Conservation (phyloP, 2,888 invertebrate genomes). For the Cinara cedri region DNA sequence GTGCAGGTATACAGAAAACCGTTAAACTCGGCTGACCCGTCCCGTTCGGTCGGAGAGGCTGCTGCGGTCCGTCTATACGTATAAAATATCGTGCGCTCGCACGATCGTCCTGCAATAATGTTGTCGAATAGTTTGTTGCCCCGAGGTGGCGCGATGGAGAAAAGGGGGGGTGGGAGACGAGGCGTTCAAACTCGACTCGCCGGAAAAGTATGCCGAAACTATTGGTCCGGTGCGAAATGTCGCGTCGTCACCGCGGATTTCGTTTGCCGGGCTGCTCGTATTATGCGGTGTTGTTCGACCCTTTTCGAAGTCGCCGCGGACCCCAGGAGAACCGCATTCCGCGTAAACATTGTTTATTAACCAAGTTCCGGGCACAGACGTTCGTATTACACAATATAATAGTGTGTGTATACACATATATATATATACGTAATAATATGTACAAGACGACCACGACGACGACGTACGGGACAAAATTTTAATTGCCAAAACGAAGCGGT, state of each 20-base stretch:
- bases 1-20: too few species aligned
- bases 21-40: too few species aligned
- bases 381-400: too few species aligned
- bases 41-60: too few species aligned
- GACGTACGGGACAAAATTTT: too few species aligned
- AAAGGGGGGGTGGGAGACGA: too few species aligned
- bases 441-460: too few species aligned
- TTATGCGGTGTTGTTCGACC: neutral
- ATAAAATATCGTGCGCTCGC: neutral
- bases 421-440: too few species aligned
- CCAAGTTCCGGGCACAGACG: slow-evolving; percentile 15
- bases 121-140: slow-evolving; percentile 31
- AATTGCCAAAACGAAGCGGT: too few species aligned
- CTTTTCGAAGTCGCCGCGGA: neutral
- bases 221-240: slow-evolving; percentile 18
- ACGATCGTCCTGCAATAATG: neutral
- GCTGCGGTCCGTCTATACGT: neutral
- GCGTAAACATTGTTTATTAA: slow-evolving; percentile 42
- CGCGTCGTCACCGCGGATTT: slow-evolving; percentile 15
- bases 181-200: neutral
- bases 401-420: too few species aligned
- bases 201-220: slow-evolving; percentile 27
- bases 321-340: slow-evolving; percentile 27
- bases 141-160: too few species aligned
- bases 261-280: neutral